A percentile compares a stretch with the other conserved stretches of the same genome.
Evolutionary conservation across 2,888 invertebrate species (phyloP).

Genomic region (Drosophila kanekoi): DNA sequence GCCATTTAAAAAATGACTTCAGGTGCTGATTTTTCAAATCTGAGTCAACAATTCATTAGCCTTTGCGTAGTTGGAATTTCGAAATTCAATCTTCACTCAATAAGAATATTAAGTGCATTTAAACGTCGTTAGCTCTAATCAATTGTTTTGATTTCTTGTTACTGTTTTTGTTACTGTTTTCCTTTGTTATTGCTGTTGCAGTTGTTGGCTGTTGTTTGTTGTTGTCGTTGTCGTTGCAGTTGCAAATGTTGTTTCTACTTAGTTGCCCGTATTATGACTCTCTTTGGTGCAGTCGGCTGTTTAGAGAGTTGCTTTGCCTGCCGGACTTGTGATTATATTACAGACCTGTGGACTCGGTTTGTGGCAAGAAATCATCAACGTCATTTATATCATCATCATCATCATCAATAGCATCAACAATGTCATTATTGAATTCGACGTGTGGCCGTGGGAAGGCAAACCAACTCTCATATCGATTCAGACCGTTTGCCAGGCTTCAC

Average conservation of each 20-base stretch:
- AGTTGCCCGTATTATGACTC: constrained; percentile 70
- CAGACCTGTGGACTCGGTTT: constrained; percentile 33
- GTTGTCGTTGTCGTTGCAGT: constrained; percentile 33
- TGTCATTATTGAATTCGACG: constrained; percentile 24
- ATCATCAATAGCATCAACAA: constrained; percentile 12
- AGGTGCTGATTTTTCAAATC: background rate
- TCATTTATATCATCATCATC: constrained; percentile 16
- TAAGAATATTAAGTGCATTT: constrained; percentile 43
- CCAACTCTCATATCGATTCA: constrained; percentile 47
- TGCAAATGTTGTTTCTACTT: constrained; percentile 59
- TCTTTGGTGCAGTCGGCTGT: constrained; percentile 61
- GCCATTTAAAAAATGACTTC: too few species aligned
- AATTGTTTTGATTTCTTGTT: constrained; percentile 47
- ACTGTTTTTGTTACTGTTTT: constrained; percentile 26
- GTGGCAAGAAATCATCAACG: constrained; percentile 43
- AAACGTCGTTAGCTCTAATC: constrained; percentile 22
- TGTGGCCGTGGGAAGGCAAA: constrained; percentile 65
- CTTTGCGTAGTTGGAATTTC: background rate
- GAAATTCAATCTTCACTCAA: constrained; percentile 6
- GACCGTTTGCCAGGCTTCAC: constrained; percentile 35
- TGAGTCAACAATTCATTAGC: constrained; percentile 19
- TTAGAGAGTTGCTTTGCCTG: constrained; percentile 62
- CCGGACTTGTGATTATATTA: constrained; percentile 67
- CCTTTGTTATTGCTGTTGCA: constrained; percentile 32
- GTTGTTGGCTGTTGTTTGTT: constrained; percentile 36